Conservation (phyloP, 2,113 vertebrate species). For the Hippoglossus stenolepis region DNA sequence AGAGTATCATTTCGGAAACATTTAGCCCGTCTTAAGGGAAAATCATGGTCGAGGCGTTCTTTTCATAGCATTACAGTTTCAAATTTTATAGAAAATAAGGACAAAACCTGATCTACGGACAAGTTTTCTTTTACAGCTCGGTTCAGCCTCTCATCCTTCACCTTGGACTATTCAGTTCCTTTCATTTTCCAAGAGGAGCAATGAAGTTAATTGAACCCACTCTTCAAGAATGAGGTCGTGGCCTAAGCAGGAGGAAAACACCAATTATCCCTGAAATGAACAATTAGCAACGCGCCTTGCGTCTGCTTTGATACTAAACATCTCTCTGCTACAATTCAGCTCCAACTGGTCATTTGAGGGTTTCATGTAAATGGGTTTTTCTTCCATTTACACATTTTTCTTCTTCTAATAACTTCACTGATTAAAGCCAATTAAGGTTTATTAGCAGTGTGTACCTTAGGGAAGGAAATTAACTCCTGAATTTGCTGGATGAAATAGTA, state of each 20-base stretch:
- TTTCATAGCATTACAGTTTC: too few relatives aligned
- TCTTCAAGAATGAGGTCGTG: constrained; percentile 28
- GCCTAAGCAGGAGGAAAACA: constrained; percentile 18
- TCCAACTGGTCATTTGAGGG: background rate
- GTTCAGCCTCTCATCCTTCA: constrained; percentile 9
- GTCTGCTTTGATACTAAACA: constrained; percentile 9
- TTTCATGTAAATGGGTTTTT: constrained; percentile 6
- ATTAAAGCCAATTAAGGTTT: constrained; percentile 43
- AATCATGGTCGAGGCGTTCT: too few relatives aligned
- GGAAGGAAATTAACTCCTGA: constrained; percentile 6
- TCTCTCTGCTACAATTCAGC: background rate
- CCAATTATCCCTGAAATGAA: constrained; percentile 28
- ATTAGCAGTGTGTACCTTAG: constrained; percentile 28
- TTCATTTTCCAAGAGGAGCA: constrained; percentile 1
- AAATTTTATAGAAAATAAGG: too few relatives aligned
- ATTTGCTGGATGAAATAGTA: too few relatives aligned
- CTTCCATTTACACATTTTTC: background rate
- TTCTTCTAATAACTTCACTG: constrained; percentile 30
- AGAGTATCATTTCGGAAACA: too few relatives aligned
- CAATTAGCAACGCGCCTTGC: constrained; percentile 14
- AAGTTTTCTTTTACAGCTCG: too few relatives aligned
- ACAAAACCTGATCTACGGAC: too few relatives aligned
- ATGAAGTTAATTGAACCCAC: constrained; percentile 21
- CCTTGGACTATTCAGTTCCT: background rate
- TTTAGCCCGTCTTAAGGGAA: too few relatives aligned